phyloP scores from a whole-genome alignment of 2,888 invertebrate species.

The Drosophila mulleri region DNA sequence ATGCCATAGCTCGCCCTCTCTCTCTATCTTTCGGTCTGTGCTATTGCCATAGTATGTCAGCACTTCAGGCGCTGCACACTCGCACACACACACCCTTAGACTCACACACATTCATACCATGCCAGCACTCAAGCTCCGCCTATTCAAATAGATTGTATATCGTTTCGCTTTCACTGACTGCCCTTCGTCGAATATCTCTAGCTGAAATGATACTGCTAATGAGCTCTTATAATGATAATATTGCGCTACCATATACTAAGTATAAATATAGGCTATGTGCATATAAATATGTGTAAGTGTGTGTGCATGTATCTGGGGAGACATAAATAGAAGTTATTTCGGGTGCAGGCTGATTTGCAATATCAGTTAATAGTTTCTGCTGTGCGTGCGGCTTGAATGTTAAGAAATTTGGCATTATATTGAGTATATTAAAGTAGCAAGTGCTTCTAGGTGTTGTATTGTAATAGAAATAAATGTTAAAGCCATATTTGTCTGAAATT shows the following conservation, averaged over 20 bases:
- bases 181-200: constrained; percentile 3
- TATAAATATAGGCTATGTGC: constrained; percentile 36
- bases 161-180: constrained; percentile 28
- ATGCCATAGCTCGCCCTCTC: too few relatives aligned
- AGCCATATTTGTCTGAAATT: too few relatives aligned
- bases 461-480: neutral
- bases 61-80: constrained; percentile 36
- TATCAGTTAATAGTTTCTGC: constrained; percentile 25
- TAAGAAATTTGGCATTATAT: neutral
- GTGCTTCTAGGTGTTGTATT: neutral
- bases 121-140: constrained; percentile 1
- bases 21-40: neutral
- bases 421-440: neutral
- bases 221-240: constrained; percentile 73
- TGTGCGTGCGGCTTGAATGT: constrained; percentile 6
- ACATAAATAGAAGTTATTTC: constrained; percentile 47
- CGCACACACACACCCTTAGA: neutral
- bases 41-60: constrained; percentile 7
- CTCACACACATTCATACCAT: constrained; percentile 7
- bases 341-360: constrained; percentile 28
- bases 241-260: constrained; percentile 50
- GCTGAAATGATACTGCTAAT: constrained; percentile 61
- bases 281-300: constrained; percentile 6
- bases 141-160: constrained; percentile 39
- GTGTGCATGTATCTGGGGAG: constrained; percentile 1